Base-by-base conservation (phyloP, 2,888 invertebrate species). In the Pollenia labialis region DNA sequence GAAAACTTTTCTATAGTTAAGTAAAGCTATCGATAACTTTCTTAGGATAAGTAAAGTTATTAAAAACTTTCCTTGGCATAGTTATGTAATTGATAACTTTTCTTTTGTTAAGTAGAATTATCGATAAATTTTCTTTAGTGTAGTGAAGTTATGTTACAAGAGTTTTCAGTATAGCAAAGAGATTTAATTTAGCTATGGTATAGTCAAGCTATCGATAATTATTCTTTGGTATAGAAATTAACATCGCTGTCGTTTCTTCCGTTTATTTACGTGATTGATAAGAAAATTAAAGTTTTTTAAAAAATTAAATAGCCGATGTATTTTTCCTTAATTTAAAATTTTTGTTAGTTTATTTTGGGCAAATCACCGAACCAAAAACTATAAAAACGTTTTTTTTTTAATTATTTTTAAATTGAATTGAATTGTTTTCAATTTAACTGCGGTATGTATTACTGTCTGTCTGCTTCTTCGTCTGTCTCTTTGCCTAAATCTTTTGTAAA, bases 391-490 rank as follows among this genome's bases (percentile, higher is more conserved):
- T 52, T 44, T 1, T 54, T 71, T 62, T 54, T 71, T 62, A 80
- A 71, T 71, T 62, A 54, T 71, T 62, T 32, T 40, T 16, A 54
- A 74, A 66, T 74, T 74, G 48, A 74, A 74, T 81, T 74, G 48
- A 58, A 68, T 75, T 68, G 68, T 81, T 50, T 58, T 48, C 50
- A 58, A 75, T 75, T 81, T 50, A 68, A 75, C 12, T 42, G 50
- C 50, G 58, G 10, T 48, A 40, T 23, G 44, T 71, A 14, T 50
- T 18, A 42, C 50, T 62, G 50, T 42, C 50, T 14, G 50, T 42
- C 42, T 46, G n/a, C 12, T 12, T 42, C 4, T 23, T 23, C 18
- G 32, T 74, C 23, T 40, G n/a, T 18, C 42, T 32, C 12, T 62
- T 16, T 40, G 50, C 54, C 68, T 23, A 50, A 32, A 32, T 32